These are phyloP conservation scores for Philereme transversata DNA, from an alignment of 2,888 invertebrate species.

Conservation along the genomic window DNA sequence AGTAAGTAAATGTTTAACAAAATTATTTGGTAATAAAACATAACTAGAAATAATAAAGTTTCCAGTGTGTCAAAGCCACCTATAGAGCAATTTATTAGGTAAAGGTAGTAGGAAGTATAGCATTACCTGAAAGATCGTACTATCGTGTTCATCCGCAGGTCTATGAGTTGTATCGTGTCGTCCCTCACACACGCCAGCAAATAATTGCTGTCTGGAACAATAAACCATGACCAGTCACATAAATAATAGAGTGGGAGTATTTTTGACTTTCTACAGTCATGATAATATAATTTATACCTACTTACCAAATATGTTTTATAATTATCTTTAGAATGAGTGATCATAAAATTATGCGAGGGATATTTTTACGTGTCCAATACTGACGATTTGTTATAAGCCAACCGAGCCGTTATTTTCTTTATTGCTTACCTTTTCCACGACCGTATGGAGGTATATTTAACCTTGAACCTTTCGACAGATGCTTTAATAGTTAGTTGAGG, in stretches of 20 bases:
- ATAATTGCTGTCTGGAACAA: constrained; percentile 92
- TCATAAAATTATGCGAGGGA: constrained; percentile 56
- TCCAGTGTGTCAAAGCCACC: constrained; percentile 15
- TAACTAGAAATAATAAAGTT: constrained; percentile 10
- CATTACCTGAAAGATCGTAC: constrained; percentile 93
- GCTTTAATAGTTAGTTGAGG: constrained; percentile 45
- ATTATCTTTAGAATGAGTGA: constrained; percentile 38
- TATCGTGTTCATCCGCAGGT: constrained; percentile 96
- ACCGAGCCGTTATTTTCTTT: constrained; percentile 47
- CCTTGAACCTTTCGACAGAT: constrained; percentile 53
- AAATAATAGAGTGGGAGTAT: constrained; percentile 31
- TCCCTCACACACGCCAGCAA: constrained; percentile 97
- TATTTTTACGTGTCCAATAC: constrained; percentile 45
- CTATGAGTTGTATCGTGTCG: constrained; percentile 96
- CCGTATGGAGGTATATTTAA: constrained; percentile 51
- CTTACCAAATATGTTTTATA: constrained; percentile 41
- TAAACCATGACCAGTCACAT: constrained; percentile 37
- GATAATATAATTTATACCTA: constrained; percentile 27
- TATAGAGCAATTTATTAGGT: constrained; percentile 21
- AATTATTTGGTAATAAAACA: constrained; percentile 10
- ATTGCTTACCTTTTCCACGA: constrained; percentile 48
- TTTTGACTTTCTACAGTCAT: constrained; percentile 19
- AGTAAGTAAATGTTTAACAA: background rate
- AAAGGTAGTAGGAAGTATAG: constrained; percentile 19
- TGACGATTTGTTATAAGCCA: constrained; percentile 45